Base-by-base conservation (phyloP, 2,888 invertebrate species). In the Steromphala cineraria region DNA sequence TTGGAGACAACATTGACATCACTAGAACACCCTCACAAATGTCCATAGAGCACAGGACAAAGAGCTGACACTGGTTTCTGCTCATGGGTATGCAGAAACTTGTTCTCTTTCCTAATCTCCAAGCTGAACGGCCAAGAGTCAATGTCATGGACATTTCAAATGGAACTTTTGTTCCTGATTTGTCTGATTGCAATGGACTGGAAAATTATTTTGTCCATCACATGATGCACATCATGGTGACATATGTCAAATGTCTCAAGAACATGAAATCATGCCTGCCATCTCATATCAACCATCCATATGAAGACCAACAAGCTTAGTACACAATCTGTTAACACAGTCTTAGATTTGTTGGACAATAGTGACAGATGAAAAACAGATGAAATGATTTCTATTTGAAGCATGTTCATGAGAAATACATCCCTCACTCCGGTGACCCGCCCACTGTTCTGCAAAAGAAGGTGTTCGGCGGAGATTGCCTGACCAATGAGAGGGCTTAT, bases 381-480 rank as follows among this genome's bases (percentile, higher is more conserved):
- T 19, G 80, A 67, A 3, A 80, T 80, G 53, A 80, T 80, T n/a
- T n/a, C 21, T 15, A 80, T 80, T n/a, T 36, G 77, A 7, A 21
- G 78, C 24, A n/a, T 17, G 31, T 80, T 62, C 77, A 80, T 67
- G 67, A 78, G 24, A 80, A 80, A 19, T 78, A 52, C 36, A n/a
- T n/a, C n/a, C n/a, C n/a, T n/a, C n/a, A n/a, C n/a, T n/a, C n/a
- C n/a, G n/a, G n/a, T n/a, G n/a, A 67, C 78, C 21, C 67, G 56
- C 78, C 78, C 15, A 78, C 78, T 40, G 56, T 53, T 46, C 80
- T 80, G 19, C 83, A 82, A n/a, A n/a, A n/a, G n/a, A n/a, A n/a
- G n/a, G n/a, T n/a, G n/a, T n/a, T n/a, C n/a, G n/a, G n/a, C n/a
- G n/a, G n/a, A n/a, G n/a, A n/a, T n/a, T n/a, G n/a, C n/a, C n/a